These are phyloP conservation scores for Channa argus DNA, from an alignment of 2,113 vertebrate genomes.

Conservation along the genomic window DNA sequence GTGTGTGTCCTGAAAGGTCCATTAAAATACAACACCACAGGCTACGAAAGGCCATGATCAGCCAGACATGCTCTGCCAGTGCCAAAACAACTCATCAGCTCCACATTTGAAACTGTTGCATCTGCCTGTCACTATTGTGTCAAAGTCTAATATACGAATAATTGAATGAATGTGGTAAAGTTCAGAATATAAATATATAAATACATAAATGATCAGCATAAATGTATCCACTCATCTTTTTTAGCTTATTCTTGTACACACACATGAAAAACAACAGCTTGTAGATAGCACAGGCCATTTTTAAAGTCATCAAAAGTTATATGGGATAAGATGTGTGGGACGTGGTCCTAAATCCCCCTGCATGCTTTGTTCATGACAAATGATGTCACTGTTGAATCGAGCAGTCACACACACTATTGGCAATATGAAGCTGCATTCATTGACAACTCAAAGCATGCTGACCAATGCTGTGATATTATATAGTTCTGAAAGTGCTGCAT, in stretches of 20 bases:
- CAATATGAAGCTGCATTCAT: constrained; percentile 14
- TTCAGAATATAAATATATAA: too few relatives aligned
- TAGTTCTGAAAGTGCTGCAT: not conserved
- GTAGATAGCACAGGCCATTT: too few relatives aligned
- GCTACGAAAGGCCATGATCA: constrained; percentile 46
- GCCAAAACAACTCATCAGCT: constrained; percentile 47
- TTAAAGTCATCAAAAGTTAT: constrained; percentile 16
- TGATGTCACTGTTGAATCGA: constrained; percentile 57
- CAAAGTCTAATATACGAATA: not conserved
- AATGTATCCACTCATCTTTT: not conserved
- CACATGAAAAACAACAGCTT: too few relatives aligned
- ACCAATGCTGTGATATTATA: not conserved
- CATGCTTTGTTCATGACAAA: constrained; percentile 54
- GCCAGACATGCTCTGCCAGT: constrained; percentile 41
- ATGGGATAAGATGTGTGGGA: constrained; percentile 16
- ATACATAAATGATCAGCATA: not conserved
- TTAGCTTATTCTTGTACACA: too few relatives aligned
- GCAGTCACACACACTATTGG: constrained; percentile 20
- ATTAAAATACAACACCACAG: constrained; percentile 73
- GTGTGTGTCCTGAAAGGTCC: constrained; percentile 53
- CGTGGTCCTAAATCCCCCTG: constrained; percentile 11
- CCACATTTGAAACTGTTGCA: constrained; percentile 19
- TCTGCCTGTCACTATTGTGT: constrained; percentile 11
- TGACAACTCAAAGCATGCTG: constrained; percentile 3
- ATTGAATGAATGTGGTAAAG: too few relatives aligned